These are phyloP conservation scores for Drosophila greeni DNA, from an alignment of 2,888 invertebrate genomes.

Conservation along the genomic window DNA sequence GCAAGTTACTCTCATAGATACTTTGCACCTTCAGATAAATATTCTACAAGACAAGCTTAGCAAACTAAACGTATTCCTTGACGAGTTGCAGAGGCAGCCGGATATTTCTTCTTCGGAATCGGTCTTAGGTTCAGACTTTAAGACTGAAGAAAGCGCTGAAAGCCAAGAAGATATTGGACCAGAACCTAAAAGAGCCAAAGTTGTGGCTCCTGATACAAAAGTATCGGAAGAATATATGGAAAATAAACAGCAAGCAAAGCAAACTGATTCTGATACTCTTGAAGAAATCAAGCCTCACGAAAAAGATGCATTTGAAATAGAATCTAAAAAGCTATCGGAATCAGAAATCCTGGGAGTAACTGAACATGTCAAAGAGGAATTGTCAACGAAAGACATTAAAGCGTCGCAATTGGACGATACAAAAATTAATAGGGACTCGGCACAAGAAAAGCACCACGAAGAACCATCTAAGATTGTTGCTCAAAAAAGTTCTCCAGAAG, in stretches of 20 bases:
- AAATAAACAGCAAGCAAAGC: not conserved
- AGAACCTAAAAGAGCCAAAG: conserved; percentile 14
- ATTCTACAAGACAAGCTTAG: conserved; percentile 60
- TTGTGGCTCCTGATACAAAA: not conserved
- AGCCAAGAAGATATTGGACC: conserved; percentile 11
- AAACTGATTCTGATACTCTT: conserved; percentile 1
- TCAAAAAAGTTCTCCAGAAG: not conserved
- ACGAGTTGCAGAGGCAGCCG: conserved; percentile 28
- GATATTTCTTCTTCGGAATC: conserved; percentile 22
- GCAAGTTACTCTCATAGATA: conserved; percentile 62
- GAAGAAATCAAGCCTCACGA: not conserved
- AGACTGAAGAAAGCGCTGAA: conserved; percentile 4
- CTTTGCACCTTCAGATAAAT: conserved; percentile 64
- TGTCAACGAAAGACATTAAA: not conserved
- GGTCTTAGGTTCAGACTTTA: conserved; percentile 10
- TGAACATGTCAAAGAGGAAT: not conserved
- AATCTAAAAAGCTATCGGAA: not conserved
- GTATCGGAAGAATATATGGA: not conserved
- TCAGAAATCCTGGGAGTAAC: not conserved
- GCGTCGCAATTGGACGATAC: not conserved
- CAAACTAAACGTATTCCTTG: conserved; percentile 29
- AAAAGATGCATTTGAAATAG: conserved; percentile 1
- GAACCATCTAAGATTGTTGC: no score
- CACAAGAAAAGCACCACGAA: not conserved
- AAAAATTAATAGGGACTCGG: not conserved